Evolutionary conservation across 2,113 vertebrate genomes (phyloP).

Genomic region (Pavo muticus): DNA sequence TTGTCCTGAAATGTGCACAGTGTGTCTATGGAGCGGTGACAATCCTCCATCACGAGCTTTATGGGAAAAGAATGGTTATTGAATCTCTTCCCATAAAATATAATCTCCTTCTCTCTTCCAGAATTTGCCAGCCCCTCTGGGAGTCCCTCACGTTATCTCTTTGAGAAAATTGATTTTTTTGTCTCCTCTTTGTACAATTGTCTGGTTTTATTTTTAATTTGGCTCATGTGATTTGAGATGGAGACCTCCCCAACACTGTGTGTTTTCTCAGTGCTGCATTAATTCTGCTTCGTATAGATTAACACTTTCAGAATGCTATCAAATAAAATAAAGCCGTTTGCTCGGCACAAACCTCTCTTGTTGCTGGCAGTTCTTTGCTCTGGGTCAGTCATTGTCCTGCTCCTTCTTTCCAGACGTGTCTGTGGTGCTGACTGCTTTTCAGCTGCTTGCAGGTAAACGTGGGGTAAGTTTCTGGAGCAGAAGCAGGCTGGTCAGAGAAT

Average conservation of each 20-base stretch:
- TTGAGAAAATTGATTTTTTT: slow-evolving; percentile 74
- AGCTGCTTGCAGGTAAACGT: background rate
- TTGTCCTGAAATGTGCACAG: slow-evolving; percentile 65
- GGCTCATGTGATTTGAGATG: background rate
- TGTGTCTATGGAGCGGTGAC: slow-evolving; percentile 67
- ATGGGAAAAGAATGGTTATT: slow-evolving; percentile 79
- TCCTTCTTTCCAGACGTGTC: slow-evolving; percentile 2
- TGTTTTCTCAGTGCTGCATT: slow-evolving; percentile 39
- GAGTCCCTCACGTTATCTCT: slow-evolving; percentile 68
- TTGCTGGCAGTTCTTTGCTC: background rate
- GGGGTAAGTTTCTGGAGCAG: background rate
- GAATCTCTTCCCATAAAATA: slow-evolving; percentile 78
- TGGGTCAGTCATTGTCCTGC: background rate
- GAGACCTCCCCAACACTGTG: slow-evolving; percentile 27
- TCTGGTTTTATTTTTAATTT: slow-evolving; percentile 67
- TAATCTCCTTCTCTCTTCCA: slow-evolving; percentile 75
- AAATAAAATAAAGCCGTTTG: slow-evolving; percentile 13
- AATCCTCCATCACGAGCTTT: slow-evolving; percentile 75
- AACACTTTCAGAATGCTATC: background rate
- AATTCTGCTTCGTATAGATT: background rate
- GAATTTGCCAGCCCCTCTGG: slow-evolving; percentile 65
- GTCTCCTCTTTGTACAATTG: slow-evolving; percentile 17
- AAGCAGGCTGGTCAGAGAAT: background rate
- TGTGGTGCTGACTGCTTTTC: slow-evolving; percentile 6
- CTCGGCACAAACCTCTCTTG: background rate